These are phyloP conservation scores for Ammodramus savannarum DNA, from an alignment of 2,113 vertebrate genomes.

Conservation along the genomic window DNA sequence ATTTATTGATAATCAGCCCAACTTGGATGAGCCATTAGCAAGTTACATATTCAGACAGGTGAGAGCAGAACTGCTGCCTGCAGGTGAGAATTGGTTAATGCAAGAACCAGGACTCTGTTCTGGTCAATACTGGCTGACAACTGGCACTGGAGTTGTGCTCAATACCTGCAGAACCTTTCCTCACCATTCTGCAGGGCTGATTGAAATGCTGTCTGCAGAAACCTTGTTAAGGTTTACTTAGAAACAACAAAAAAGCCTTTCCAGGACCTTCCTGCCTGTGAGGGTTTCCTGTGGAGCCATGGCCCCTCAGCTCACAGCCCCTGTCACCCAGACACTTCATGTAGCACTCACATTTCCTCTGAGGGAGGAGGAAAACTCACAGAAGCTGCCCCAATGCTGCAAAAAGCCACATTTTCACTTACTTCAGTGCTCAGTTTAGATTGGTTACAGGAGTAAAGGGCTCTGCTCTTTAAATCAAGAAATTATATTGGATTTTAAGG, in stretches of 20 bases:
- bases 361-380: background rate
- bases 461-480: background rate
- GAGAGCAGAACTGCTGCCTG: background rate
- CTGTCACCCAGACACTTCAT: no score
- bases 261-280: background rate
- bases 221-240: background rate
- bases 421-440: background rate
- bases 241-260: background rate
- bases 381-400: background rate
- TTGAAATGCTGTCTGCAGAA: background rate
- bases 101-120: background rate
- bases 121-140: background rate
- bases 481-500: background rate
- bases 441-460: background rate
- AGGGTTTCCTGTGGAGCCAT: background rate
- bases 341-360: background rate
- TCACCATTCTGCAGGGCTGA: background rate
- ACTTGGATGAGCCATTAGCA: conserved; percentile 86
- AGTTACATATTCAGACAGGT: conserved; percentile 96
- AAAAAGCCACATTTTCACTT: background rate
- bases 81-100: background rate
- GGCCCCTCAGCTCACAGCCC: background rate
- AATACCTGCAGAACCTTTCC: background rate
- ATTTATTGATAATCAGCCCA: conserved; percentile 89
- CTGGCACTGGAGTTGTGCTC: background rate